Evolutionary conservation across 1,140 invertebrate genomes (phyloP).

Genomic region (Watersipora subatra): DNA sequence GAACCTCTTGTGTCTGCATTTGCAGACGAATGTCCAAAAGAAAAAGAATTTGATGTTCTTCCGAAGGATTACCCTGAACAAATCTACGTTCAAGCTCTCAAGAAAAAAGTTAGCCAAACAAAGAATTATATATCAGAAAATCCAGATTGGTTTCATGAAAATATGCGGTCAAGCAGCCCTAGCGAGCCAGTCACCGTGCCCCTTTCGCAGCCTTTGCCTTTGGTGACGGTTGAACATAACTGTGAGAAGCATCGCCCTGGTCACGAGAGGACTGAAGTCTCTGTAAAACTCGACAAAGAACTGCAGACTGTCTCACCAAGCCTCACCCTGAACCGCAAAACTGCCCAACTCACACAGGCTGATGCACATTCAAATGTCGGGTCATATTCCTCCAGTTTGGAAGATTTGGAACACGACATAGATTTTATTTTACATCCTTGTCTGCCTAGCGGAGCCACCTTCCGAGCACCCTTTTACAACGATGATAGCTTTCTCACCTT

Average conservation of each 20-base stretch:
- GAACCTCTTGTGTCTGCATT: background rate
- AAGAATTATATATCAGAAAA: background rate
- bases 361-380: too few species aligned
- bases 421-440: background rate
- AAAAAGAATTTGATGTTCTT: background rate
- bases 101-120: background rate
- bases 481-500: too few species aligned
- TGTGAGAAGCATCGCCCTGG: too few species aligned
- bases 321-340: too few species aligned
- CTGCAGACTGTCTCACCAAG: too few species aligned
- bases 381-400: background rate
- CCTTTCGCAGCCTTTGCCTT: background rate
- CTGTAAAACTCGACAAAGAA: too few species aligned
- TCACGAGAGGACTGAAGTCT: too few species aligned
- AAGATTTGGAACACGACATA: background rate
- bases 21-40: background rate
- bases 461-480: too few species aligned
- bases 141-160: background rate
- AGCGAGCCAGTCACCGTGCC: background rate
- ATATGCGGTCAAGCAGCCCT: too few species aligned
- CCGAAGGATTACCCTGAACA: background rate
- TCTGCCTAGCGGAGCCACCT: too few species aligned
- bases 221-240: background rate
- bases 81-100: background rate
- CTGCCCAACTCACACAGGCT: too few species aligned